A percentile compares a stretch with the other conserved stretches of the same genome.
phyloP scores from a whole-genome alignment of 2,797 vertebrate species.

The Oophaga sylvatica region DNA sequence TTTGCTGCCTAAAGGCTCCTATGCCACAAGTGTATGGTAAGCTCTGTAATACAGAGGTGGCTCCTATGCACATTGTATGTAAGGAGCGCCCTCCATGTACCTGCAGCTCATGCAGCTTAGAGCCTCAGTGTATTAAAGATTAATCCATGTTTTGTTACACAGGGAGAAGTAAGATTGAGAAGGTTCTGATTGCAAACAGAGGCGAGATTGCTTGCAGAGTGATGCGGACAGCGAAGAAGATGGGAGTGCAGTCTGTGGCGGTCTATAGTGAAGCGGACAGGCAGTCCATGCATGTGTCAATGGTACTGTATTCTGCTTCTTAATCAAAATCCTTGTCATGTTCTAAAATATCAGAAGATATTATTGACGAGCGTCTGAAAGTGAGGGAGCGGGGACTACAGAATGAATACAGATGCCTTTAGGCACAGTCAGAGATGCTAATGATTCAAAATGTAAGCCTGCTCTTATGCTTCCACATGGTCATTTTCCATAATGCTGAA shows the following conservation, averaged over 20 bases:
- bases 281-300: constrained; percentile 91
- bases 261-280: constrained; percentile 95
- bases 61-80: too few species aligned
- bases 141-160: constrained; percentile 62
- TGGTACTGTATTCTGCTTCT: constrained; percentile 76
- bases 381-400: not conserved
- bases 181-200: constrained; percentile 92
- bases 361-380: not conserved
- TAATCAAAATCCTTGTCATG: not conserved
- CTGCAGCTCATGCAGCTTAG: not conserved
- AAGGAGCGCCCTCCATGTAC: not conserved
- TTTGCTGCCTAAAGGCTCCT: not conserved
- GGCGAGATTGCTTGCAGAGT: constrained; percentile 97
- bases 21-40: too few species aligned
- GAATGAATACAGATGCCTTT: not conserved
- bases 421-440: not conserved
- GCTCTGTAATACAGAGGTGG: not conserved
- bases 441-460: not conserved
- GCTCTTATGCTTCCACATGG: not conserved
- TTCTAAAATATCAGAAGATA: not conserved
- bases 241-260: constrained; percentile 92
- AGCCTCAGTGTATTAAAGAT: not conserved
- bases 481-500: not conserved
- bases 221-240: constrained; percentile 92
- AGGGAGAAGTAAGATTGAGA: constrained; percentile 82